A percentile compares a stretch with the other conserved stretches of the same genome.
phyloP scores from a whole-genome alignment of 1,140 invertebrate species.

The Druon quercuslanigerum region DNA sequence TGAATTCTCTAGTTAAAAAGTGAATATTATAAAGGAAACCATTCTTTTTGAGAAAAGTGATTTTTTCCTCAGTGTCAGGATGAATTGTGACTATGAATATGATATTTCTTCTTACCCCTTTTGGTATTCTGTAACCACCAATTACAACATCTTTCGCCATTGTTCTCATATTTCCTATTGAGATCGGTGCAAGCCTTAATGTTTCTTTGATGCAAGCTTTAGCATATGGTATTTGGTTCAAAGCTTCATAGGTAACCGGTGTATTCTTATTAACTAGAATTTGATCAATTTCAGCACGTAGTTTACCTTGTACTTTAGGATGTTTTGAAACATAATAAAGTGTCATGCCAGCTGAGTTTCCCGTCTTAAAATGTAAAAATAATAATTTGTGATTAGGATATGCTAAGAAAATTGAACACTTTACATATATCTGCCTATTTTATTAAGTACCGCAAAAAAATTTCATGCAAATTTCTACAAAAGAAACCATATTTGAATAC shows the following conservation, averaged over 20 bases:
- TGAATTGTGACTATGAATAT: too few relatives aligned
- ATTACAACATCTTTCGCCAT: conserved; percentile 68
- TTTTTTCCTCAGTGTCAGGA: too few relatives aligned
- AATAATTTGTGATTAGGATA: not conserved
- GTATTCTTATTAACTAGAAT: conserved; percentile 72
- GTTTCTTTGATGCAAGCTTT: conserved; percentile 83
- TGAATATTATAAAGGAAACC: too few relatives aligned
- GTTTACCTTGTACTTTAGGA: conserved; percentile 80
- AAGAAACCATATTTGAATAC: too few relatives aligned
- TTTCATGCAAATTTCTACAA: too few relatives aligned
- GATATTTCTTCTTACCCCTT: conserved; percentile 64
- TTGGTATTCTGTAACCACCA: conserved; percentile 73
- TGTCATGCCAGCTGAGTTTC: conserved; percentile 60
- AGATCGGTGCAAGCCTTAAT: conserved; percentile 75
- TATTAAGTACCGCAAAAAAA: too few relatives aligned
- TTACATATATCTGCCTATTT: too few relatives aligned
- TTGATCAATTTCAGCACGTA: conserved; percentile 79
- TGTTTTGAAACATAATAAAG: conserved; percentile 81
- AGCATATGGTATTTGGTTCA: conserved; percentile 78
- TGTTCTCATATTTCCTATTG: conserved; percentile 72
- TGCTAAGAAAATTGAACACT: not conserved
- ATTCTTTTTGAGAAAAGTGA: too few relatives aligned
- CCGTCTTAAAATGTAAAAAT: conserved; percentile 58
- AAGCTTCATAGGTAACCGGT: conserved; percentile 74
- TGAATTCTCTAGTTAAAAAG: not conserved